phyloP scores from a whole-genome alignment of 2,888 invertebrate genomes.

The Agrotis puta region DNA sequence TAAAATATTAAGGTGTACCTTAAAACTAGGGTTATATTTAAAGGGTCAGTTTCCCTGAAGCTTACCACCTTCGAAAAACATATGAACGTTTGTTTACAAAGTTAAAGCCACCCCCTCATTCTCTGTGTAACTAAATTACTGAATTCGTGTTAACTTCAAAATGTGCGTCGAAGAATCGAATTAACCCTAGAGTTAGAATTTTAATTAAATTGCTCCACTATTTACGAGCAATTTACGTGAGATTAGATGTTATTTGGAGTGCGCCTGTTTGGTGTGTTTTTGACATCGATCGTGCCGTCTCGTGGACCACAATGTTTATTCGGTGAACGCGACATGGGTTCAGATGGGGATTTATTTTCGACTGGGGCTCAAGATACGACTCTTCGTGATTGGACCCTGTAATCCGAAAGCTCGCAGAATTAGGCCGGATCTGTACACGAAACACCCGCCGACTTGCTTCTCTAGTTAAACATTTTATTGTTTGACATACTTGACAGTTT shows the following conservation, averaged over 20 bases:
- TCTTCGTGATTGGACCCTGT: slow-evolving; percentile 78
- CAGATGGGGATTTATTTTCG: slow-evolving; percentile 82
- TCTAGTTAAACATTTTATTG: slow-evolving; percentile 67
- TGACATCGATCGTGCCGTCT: slow-evolving; percentile 78
- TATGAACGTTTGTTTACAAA: neutral
- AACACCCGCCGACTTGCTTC: slow-evolving; percentile 43
- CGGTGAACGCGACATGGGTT: slow-evolving; percentile 78
- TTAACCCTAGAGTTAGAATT: slow-evolving; percentile 71
- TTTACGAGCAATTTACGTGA: slow-evolving; percentile 77
- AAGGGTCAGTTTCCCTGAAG: too few species aligned
- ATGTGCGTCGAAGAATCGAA: slow-evolving; percentile 66
- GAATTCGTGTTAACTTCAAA: slow-evolving; percentile 52
- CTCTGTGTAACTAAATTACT: slow-evolving; percentile 34
- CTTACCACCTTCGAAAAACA: neutral
- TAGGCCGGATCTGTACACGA: slow-evolving; percentile 58
- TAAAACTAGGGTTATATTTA: too few species aligned
- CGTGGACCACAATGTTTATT: slow-evolving; percentile 82
- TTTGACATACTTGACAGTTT: slow-evolving; percentile 64
- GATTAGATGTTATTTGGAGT: slow-evolving; percentile 75
- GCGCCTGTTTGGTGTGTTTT: slow-evolving; percentile 77
- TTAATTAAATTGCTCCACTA: slow-evolving; percentile 75
- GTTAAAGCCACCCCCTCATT: slow-evolving; percentile 21
- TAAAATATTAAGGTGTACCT: neutral
- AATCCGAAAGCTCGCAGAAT: slow-evolving; percentile 73
- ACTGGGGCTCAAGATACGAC: slow-evolving; percentile 78